These are phyloP conservation scores for Drosophila serrata DNA, from an alignment of 1,140 invertebrate species.

Conservation along the genomic window DNA sequence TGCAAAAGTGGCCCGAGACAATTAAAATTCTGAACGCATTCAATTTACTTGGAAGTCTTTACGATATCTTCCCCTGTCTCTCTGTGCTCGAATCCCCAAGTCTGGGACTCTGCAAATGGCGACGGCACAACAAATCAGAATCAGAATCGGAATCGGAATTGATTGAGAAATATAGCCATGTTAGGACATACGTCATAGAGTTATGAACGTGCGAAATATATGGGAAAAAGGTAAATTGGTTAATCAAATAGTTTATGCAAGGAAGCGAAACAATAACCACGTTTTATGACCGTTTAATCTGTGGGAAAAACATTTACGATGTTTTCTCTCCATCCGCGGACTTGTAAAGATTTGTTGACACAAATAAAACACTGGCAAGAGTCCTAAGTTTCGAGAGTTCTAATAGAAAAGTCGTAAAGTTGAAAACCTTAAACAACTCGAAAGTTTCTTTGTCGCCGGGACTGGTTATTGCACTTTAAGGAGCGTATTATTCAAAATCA, in stretches of 20 bases:
- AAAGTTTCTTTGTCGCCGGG: conserved; percentile 55
- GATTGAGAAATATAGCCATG: conserved; percentile 24
- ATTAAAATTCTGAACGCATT: conserved; percentile 78
- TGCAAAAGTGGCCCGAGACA: conserved; percentile 75
- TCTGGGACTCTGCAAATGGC: conserved; percentile 39
- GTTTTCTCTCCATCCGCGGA: conserved; percentile 30
- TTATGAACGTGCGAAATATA: conserved; percentile 39
- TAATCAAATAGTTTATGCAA: conserved; percentile 41
- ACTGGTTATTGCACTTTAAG: conserved; percentile 49
- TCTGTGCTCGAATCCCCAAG: not conserved
- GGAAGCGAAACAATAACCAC: conserved; percentile 39
- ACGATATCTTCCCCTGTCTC: conserved; percentile 19
- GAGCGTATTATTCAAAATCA: conserved; percentile 39
- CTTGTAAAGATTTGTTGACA: conserved; percentile 44
- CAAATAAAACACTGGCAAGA: conserved; percentile 53
- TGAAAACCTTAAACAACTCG: conserved; percentile 55
- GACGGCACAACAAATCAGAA: conserved; percentile 41
- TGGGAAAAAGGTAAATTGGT: conserved; percentile 6
- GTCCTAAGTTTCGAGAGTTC: conserved; percentile 30
- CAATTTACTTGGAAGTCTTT: conserved; percentile 68
- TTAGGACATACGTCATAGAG: conserved; percentile 8
- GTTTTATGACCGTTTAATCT: conserved; percentile 53
- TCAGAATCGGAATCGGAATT: not conserved
- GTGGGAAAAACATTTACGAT: conserved; percentile 61
- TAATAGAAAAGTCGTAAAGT: conserved; percentile 68